These are phyloP conservation scores for Drosophila pectinifera DNA, from an alignment of 1,140 invertebrate genomes.

Conservation along the genomic window DNA sequence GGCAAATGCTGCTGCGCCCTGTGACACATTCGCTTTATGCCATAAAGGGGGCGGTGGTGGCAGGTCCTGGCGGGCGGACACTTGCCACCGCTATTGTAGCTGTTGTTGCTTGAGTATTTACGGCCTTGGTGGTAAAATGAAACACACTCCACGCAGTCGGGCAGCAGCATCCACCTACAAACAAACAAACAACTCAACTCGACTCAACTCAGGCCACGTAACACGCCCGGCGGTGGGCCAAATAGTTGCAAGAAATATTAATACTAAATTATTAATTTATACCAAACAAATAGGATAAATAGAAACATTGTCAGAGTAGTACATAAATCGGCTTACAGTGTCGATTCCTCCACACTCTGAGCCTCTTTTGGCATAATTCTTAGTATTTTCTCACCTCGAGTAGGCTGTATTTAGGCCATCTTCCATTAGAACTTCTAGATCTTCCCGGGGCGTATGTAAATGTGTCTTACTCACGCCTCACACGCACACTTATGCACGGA, in stretches of 20 bases:
- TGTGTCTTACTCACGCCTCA: constrained; percentile 59
- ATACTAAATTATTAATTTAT: neutral
- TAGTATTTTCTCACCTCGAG: neutral
- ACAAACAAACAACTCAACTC: constrained; percentile 43
- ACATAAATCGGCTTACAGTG: too few relatives aligned
- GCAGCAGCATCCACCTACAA: constrained; percentile 38
- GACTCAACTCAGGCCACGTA: constrained; percentile 17
- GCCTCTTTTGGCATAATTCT: too few relatives aligned
- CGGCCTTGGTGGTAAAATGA: constrained; percentile 63
- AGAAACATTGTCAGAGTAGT: too few relatives aligned
- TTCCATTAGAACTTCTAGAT: neutral
- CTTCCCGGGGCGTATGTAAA: constrained; percentile 53
- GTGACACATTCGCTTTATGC: constrained; percentile 27
- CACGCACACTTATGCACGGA: constrained; percentile 64
- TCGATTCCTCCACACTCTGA: too few relatives aligned
- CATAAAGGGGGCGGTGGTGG: neutral
- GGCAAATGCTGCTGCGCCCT: constrained; percentile 64
- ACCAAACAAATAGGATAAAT: too few relatives aligned
- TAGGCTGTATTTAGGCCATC: neutral
- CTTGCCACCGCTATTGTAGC: constrained; percentile 6
- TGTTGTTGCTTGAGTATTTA: constrained; percentile 67
- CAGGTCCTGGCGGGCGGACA: constrained; percentile 7
- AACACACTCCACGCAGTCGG: constrained; percentile 42
- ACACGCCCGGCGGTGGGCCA: constrained; percentile 7
- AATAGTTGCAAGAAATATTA: neutral